A percentile compares a stretch with the other conserved stretches of the same genome.
Evolutionary conservation across 2,888 invertebrate species (phyloP).

Genomic region (Odontocolon sp.): DNA sequence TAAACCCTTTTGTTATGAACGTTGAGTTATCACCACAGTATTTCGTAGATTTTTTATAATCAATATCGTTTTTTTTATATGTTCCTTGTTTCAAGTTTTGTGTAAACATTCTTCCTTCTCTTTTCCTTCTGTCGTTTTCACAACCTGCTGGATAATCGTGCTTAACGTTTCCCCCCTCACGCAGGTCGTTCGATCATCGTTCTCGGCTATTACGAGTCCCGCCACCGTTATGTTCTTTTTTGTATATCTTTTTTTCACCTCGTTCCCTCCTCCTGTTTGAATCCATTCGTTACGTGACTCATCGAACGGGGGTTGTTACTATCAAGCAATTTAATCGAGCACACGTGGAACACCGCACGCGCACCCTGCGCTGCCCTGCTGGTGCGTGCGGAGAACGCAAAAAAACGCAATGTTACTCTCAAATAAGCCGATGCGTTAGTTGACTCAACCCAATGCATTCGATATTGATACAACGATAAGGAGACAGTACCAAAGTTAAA

Average conservation of each 20-base stretch:
- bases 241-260: not conserved
- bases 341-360: slow-evolving; percentile 28
- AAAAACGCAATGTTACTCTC: no score
- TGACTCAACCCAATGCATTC: slow-evolving; percentile 1
- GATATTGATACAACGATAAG: slow-evolving; percentile 12
- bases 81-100: slow-evolving; percentile 14
- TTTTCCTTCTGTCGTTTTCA: slow-evolving; percentile 20
- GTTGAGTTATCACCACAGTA: no score
- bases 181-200: slow-evolving; percentile 26
- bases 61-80: slow-evolving; percentile 19
- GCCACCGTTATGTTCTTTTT: not conserved
- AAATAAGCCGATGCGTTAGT: not conserved
- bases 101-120: not conserved
- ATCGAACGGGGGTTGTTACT: slow-evolving; percentile 37
- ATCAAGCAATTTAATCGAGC: slow-evolving; percentile 50
- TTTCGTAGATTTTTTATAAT: slow-evolving; percentile 33
- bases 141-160: slow-evolving; percentile 40
- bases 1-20: no score
- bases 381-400: not conserved
- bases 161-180: not conserved
- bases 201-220: slow-evolving; percentile 15
- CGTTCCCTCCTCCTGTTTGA: not conserved
- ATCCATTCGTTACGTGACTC: slow-evolving; percentile 39
- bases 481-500: not conserved
- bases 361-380: not conserved